Percentiles rank a stretch among this genome's conserved stretches.
phyloP scores from a whole-genome alignment of 2,797 vertebrate species.

The Cercopithecus diana region DNA sequence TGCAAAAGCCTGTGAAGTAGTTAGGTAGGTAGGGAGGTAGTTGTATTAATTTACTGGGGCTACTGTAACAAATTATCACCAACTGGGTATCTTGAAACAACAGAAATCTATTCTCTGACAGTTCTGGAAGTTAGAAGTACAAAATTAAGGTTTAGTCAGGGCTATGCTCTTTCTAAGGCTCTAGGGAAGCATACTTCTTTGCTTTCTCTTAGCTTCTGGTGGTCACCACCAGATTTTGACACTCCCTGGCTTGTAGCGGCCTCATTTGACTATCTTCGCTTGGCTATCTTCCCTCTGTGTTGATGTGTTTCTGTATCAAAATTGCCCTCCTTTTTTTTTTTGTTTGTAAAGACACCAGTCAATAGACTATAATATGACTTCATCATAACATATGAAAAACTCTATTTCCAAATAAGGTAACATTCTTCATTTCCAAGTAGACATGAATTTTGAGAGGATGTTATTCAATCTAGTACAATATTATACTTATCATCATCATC shows the following conservation, averaged over 20 bases:
- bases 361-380: background rate
- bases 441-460: background rate
- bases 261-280: too few species aligned
- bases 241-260: background rate
- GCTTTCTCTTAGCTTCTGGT: background rate
- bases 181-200: background rate
- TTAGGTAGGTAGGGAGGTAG: background rate
- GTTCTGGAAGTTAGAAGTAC: background rate
- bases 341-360: background rate
- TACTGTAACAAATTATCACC: background rate
- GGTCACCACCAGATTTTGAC: background rate
- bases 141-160: background rate
- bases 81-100: background rate
- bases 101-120: background rate
- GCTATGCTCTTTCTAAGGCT: background rate
- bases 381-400: background rate
- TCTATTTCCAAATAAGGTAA: background rate
- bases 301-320: background rate
- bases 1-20: too few species aligned
- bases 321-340: background rate
- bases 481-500: background rate
- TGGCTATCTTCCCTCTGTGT: background rate
- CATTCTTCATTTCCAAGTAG: background rate
- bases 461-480: background rate
- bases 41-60: background rate